These are phyloP conservation scores for Peromyscus nudipes DNA, from an alignment of 2,797 vertebrate species.

Conservation along the genomic window DNA sequence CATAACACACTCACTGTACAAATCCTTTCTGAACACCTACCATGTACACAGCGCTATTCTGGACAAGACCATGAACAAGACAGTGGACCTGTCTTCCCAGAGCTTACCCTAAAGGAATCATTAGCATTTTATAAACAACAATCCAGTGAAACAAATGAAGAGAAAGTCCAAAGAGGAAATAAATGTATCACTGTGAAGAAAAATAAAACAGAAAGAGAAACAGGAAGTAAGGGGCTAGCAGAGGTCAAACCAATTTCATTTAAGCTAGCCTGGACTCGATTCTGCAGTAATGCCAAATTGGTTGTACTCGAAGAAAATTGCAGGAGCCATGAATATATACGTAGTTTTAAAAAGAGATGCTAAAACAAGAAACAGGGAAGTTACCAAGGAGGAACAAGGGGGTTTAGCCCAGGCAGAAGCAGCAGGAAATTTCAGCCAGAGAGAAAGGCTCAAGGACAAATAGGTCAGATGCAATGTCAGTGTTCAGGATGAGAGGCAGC, in stretches of 20 bases:
- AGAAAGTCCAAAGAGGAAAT: background rate
- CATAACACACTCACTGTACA: background rate
- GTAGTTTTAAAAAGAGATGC: background rate
- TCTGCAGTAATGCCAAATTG: background rate
- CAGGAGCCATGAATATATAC: background rate
- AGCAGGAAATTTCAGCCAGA: background rate
- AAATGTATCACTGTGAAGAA: background rate
- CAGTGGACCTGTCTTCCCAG: background rate
- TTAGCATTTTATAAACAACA: background rate
- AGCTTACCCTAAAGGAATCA: background rate
- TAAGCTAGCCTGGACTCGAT: background rate
- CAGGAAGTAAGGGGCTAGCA: background rate
- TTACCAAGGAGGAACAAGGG: background rate
- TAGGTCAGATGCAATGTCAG: background rate
- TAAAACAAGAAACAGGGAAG: background rate
- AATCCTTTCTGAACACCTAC: background rate
- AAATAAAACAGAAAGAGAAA: constrained; percentile 28
- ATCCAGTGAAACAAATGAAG: background rate
- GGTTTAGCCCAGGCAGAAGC: background rate
- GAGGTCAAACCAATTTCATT: background rate
- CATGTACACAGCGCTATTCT: background rate
- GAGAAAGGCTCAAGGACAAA: background rate
- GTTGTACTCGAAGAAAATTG: constrained; percentile 19
- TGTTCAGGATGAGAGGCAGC: accelerated
- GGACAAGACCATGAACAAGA: background rate